A percentile compares a stretch with the other conserved stretches of the same genome.
These are phyloP conservation scores for Theretra japonica DNA, from an alignment of 2,888 invertebrate genomes.

Conservation along the genomic window DNA sequence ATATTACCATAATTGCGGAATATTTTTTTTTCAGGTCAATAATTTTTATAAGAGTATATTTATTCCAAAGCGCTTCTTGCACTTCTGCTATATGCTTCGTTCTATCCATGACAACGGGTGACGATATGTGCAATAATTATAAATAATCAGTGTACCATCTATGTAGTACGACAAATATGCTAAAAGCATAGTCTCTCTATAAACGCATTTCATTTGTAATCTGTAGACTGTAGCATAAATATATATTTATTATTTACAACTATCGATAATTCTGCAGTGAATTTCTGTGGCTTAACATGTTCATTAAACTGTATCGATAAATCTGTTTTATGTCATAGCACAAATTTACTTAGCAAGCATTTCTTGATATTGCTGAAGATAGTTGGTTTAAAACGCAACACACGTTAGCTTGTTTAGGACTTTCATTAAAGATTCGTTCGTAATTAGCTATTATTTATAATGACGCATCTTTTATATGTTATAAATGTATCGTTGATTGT, in stretches of 20 bases:
- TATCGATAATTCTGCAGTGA: no score
- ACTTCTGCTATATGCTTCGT: neutral
- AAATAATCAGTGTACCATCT: neutral
- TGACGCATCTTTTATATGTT: neutral
- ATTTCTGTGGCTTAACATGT: no score
- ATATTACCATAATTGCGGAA: neutral
- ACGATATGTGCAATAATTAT: constrained; percentile 7
- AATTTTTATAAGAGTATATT: neutral
- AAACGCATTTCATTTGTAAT: neutral
- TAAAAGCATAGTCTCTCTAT: neutral
- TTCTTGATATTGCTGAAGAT: neutral
- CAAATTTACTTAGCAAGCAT: neutral
- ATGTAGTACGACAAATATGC: neutral
- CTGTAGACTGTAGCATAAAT: no score
- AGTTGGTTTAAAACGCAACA: neutral
- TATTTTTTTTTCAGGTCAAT: neutral
- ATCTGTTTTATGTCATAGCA: neutral
- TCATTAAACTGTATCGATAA: neutral
- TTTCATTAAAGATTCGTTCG: neutral
- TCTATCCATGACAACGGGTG: neutral
- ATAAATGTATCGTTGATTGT: neutral
- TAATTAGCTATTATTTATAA: constrained; percentile 1
- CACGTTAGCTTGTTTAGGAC: neutral
- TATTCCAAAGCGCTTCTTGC: neutral
- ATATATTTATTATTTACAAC: no score